Evolutionary conservation across 2,797 vertebrate species (phyloP), one percentile per base, ranked within the genome.

Genomic region (Danio tinwini): DNA sequence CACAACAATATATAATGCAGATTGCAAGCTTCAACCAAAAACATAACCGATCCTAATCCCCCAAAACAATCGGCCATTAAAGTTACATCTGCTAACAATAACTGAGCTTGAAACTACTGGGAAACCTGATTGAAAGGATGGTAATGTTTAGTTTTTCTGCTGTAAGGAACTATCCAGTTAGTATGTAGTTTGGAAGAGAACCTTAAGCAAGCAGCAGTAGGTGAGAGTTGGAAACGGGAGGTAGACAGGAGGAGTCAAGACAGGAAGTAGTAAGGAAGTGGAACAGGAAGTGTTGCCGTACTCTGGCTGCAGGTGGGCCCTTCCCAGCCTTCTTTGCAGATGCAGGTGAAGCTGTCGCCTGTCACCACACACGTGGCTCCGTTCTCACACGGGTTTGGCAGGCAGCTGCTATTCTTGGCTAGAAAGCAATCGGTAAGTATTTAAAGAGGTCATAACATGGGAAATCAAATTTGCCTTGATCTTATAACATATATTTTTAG

Each of bases 241-340:
- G 59, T 55, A 73, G 81, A 50, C 52, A 74, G 79, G 55, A 52
- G 45, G 55, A 52, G 45, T 75, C 62, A 68, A 68, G 63, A 75
- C 55, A 74, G 72, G 53, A 69, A 64, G 74, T 72, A 79, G 72
- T 21, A 73, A 69, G 62, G 49, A 55, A 81, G 74, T 49, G 71
- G 49, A 49, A 84, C 62, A 75, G 77, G 85, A 77, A 75, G 71
- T 76, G 58, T 52, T 69, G 69, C 73, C 97, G 96, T 92, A 99
- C 98, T 98, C 91, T 98, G 97, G 50, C 94, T 97, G 87, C 98
- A 99, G 0, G 95, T 97, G 78, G 93, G 92, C 68, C 98, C 98
- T 88, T 98, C 98, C 98, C 98, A 98, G 91, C 98, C 98, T 89
- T 99, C 98, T 88, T 98, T 99, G 94, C 98, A 99, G 91, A 99